These are phyloP conservation scores for Strigamia crassipes DNA, from an alignment of 2,888 invertebrate species.

Conservation along the genomic window DNA sequence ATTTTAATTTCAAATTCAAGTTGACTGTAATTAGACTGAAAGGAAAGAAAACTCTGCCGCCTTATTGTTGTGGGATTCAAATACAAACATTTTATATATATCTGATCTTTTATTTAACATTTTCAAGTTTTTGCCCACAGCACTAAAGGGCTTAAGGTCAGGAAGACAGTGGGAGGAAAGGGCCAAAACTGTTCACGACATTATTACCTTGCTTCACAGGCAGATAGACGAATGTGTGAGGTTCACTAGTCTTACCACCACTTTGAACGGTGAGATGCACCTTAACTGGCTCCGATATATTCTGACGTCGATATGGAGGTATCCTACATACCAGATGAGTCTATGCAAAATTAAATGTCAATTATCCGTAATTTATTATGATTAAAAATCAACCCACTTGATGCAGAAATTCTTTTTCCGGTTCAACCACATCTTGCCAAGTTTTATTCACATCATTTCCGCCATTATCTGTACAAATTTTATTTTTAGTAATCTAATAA, in stretches of 20 bases:
- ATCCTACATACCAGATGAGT: conserved; percentile 86
- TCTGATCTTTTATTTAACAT: conserved; percentile 19
- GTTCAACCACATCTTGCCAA: conserved; percentile 82
- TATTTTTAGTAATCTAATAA: not conserved
- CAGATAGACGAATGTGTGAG: conserved; percentile 81
- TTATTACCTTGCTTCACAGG: conserved; percentile 59
- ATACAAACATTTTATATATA: conserved; percentile 25
- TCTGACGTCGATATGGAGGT: conserved; percentile 73
- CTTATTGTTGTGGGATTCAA: conserved; percentile 44
- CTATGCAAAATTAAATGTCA: conserved; percentile 62
- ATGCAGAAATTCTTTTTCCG: conserved; percentile 86
- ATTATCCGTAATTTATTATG: not conserved
- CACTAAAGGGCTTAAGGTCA: conserved; percentile 43
- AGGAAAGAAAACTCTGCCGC: conserved; percentile 28
- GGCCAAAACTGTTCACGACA: conserved; percentile 27
- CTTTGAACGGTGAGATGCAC: conserved; percentile 80
- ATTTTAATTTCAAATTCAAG: not conserved
- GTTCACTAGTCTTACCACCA: conserved; percentile 83
- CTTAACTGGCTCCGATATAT: conserved; percentile 71
- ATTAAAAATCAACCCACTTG: conserved; percentile 65
- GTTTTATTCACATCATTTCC: conserved; percentile 57
- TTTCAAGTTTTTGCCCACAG: conserved; percentile 25
- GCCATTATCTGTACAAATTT: conserved; percentile 54
- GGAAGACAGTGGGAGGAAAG: conserved; percentile 46
- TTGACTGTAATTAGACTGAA: not conserved